Conservation (phyloP, 2,113 vertebrate species). For the Tetraodon nigroviridis region DNA sequence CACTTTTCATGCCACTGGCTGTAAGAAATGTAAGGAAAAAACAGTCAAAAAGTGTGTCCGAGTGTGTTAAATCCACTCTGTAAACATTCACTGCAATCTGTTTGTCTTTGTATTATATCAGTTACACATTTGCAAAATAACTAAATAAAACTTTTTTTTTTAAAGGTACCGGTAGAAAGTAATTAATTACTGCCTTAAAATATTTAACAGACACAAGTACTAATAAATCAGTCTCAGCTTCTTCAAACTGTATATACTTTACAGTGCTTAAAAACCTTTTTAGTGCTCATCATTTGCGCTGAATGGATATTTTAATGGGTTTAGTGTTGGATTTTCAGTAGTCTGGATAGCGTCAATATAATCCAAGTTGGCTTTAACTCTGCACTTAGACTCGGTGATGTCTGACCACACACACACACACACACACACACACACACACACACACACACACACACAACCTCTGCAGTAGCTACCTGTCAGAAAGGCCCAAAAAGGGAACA, state of each 20-base stretch:
- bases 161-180: no score
- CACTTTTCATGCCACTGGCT: background rate
- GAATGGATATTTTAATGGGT: constrained; percentile 13
- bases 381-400: background rate
- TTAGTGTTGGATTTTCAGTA: constrained; percentile 5
- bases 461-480: constrained; percentile 13
- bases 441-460: background rate
- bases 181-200: background rate
- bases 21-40: no score
- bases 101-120: background rate
- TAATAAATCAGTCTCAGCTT: background rate
- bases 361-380: constrained; percentile 22
- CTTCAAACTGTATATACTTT: background rate
- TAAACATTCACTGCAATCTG: background rate
- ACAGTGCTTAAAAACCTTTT: background rate
- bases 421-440: no score
- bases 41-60: no score
- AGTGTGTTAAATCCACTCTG: background rate
- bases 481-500: constrained; percentile 41
- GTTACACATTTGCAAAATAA: background rate
- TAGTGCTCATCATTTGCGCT: background rate
- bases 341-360: constrained; percentile 8
- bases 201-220: background rate
- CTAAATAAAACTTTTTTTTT: background rate
- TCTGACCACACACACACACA: constrained; percentile 5